Evolutionary conservation across 64 coral and sea anemone species (phyloP).

Genomic region (Dendrophyllia cribrosa): DNA sequence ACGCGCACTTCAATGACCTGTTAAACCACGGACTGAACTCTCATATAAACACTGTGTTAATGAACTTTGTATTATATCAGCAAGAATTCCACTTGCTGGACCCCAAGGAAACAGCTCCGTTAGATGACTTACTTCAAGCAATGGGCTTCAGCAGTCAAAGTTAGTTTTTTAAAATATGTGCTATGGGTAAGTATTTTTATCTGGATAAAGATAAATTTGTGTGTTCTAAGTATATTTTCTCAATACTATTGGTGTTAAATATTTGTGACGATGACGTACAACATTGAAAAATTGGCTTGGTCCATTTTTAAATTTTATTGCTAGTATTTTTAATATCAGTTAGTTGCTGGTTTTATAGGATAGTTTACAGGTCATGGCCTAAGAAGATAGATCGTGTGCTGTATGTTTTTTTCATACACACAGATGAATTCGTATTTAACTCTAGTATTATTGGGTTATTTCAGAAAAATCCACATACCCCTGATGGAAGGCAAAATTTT

Average conservation of each 20-base stretch:
- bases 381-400: too few relatives aligned
- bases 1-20: conserved; percentile 88
- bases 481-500: too few relatives aligned
- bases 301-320: conserved; percentile 14
- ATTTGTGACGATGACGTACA: conserved; percentile 2
- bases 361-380: background rate
- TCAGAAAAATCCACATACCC: too few relatives aligned
- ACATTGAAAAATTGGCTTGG: background rate
- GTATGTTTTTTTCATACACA: too few relatives aligned
- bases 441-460: too few relatives aligned
- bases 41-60: conserved; percentile 93
- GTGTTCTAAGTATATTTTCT: conserved; percentile 36
- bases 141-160: conserved; percentile 74
- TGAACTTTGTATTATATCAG: conserved; percentile 90
- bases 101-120: conserved; percentile 87
- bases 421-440: too few relatives aligned
- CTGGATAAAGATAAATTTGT: conserved; percentile 39
- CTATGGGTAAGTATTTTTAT: conserved; percentile 18
- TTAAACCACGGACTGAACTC: conserved; percentile 81
- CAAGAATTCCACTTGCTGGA: conserved; percentile 94
- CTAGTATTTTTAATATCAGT: conserved; percentile 16
- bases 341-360: background rate
- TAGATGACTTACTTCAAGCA: conserved; percentile 94
- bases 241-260: conserved; percentile 28
- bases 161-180: conserved; percentile 44